Base-by-base conservation (phyloP, 2,888 invertebrate species). In the Incurvaria masculella region DNA sequence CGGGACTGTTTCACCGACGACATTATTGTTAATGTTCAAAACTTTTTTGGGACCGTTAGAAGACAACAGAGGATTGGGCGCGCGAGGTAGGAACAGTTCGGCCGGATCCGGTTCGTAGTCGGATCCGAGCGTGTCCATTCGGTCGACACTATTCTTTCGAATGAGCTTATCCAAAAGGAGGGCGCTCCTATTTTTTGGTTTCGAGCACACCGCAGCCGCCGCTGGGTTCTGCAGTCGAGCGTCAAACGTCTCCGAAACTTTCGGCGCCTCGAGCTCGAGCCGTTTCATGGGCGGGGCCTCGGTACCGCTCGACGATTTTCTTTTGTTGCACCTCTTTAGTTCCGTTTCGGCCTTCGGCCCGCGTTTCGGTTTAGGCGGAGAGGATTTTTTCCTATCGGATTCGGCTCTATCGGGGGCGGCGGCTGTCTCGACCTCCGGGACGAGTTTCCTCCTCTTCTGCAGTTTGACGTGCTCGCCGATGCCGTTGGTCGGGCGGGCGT, bases 61-160 rank as follows among this genome's bases (percentile, higher is more conserved):
- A 27, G 63, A 49, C 27, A 16, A 55, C 39, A 60, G 58, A 58
- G 61, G 78, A 64, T 74, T 75, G 53, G 59, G 72, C 1, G 70
- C 65, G 44, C 68, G 57, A 64, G 65, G 46, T 57, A 79, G 62
- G 61, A 79, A 74, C 58, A 80, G 59, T 63, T 81, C 67, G 46
- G 78, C 72, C 51, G 78, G 75, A 56, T 78, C 66, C 50, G 69
- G 53, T 59, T 75, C 62, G 57, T 63, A 63, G 59, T 81, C 66
- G 61, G 75, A 62, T 52, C 65, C 60, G 61, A 72, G 66, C 53
- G 74, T 60, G 39, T 69, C 73, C 8, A 65, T 60, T 57, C 81
- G 69, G 51, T 84, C 83, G 41, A 84, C 72, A 59, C 80, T 82
- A 58, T 82, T 83, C 63, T 81, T 82, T 52, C 79, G 71, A 52